These are phyloP conservation scores for Henricia sp. DNA, from an alignment of 53 echinoderm and acorn worm genomes.

Conservation along the genomic window DNA sequence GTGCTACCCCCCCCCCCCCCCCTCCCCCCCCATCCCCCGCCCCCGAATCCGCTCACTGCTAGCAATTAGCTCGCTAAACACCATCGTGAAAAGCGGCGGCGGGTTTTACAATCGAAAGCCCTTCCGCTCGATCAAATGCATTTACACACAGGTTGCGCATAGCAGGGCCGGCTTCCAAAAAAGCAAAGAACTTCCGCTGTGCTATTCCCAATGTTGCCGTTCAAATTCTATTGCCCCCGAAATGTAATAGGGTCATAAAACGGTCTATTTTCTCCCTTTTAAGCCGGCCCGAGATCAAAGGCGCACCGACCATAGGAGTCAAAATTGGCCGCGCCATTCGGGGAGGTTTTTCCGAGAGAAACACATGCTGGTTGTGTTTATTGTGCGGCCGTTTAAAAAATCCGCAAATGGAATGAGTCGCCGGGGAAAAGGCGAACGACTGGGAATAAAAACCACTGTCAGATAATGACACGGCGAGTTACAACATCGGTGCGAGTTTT, in stretches of 20 bases:
- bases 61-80: slow-evolving; percentile 65
- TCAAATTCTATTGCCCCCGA: slow-evolving; percentile 16
- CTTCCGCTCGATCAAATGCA: slow-evolving; percentile 42
- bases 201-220: slow-evolving; percentile 4
- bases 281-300: slow-evolving; percentile 34
- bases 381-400: slow-evolving; percentile 33
- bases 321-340: slow-evolving; percentile 17
- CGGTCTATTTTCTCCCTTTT: neutral
- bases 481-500: slow-evolving; percentile 20
- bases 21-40: no score
- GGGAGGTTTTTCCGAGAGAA: slow-evolving; percentile 18
- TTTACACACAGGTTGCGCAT: slow-evolving; percentile 51
- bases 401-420: slow-evolving; percentile 26
- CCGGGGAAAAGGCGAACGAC: slow-evolving; percentile 24
- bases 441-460: neutral
- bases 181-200: no score
- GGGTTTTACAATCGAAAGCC: slow-evolving; percentile 41
- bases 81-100: slow-evolving; percentile 35
- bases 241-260: slow-evolving; percentile 51
- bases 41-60: slow-evolving; percentile 52
- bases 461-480: neutral
- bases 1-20: no score
- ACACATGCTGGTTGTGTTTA: slow-evolving; percentile 33
- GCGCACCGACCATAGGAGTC: neutral
- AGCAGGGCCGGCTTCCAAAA: slow-evolving; percentile 20